These are phyloP conservation scores for Nomada ferruginata DNA, from an alignment of 2,888 invertebrate genomes.

Conservation along the genomic window DNA sequence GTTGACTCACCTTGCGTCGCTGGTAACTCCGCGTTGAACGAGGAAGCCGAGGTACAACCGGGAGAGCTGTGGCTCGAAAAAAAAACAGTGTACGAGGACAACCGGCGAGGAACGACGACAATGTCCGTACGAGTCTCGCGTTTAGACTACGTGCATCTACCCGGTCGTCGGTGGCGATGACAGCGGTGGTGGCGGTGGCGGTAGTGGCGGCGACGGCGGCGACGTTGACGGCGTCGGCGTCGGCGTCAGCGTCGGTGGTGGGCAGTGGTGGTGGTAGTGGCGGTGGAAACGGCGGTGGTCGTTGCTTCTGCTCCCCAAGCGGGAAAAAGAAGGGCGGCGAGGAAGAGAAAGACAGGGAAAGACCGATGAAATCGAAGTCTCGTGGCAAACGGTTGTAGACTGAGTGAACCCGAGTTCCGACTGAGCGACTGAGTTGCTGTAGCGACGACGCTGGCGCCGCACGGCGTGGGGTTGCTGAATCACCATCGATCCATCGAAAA, in stretches of 20 bases:
- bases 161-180: constrained; percentile 58
- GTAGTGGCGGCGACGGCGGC: constrained; percentile 30
- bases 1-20: constrained; percentile 46
- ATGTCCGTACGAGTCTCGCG: constrained; percentile 67
- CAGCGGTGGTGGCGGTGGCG: constrained; percentile 19
- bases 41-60: constrained; percentile 30
- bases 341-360: constrained; percentile 39
- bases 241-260: constrained; percentile 16
- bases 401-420: constrained; percentile 83
- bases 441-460: constrained; percentile 79
- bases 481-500: constrained; percentile 67
- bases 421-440: constrained; percentile 79
- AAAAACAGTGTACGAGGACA: constrained; percentile 45
- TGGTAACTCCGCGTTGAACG: constrained; percentile 21
- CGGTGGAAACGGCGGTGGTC: constrained; percentile 35
- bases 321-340: constrained; percentile 52
- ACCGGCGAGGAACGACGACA: constrained; percentile 59
- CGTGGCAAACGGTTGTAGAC: constrained; percentile 83
- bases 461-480: constrained; percentile 70
- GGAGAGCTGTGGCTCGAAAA: constrained; percentile 42
- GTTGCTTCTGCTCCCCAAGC: constrained; percentile 37
- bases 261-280: constrained; percentile 22
- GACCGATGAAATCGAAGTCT: constrained; percentile 78
- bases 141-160: constrained; percentile 67
- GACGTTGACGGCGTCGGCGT: constrained; percentile 1